Percentiles rank a stretch among this genome's conserved stretches.
phyloP scores from a whole-genome alignment of 1,140 invertebrate species.

The Lepidurus couesii region DNA sequence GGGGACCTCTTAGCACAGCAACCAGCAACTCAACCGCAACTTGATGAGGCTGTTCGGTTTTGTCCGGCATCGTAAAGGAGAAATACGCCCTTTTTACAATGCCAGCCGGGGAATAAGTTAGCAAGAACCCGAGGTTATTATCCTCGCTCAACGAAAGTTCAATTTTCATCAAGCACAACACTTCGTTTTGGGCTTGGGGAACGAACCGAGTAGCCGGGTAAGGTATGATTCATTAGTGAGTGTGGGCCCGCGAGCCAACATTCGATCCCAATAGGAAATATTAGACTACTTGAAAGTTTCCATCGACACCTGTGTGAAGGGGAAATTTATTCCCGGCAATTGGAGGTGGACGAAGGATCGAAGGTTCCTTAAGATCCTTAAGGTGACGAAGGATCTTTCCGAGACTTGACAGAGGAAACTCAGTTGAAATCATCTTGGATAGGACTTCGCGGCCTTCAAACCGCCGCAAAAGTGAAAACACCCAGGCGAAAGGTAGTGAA shows the following conservation, averaged over 20 bases:
- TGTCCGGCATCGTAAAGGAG: neutral
- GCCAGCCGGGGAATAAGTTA: neutral
- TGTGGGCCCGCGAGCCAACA: neutral
- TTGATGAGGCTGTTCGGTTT: neutral
- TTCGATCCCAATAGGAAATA: neutral
- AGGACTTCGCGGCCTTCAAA: slow-evolving; percentile 9
- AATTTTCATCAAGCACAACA: neutral
- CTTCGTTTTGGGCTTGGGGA: neutral
- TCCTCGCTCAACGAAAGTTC: neutral
- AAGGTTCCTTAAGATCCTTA: no score
- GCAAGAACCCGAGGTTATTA: slow-evolving; percentile 3
- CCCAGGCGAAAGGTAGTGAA: neutral
- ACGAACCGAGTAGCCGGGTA: neutral
- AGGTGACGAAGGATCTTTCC: neutral
- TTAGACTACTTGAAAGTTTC: neutral
- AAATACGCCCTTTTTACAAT: neutral
- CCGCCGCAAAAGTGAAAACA: neutral
- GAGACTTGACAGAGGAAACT: neutral
- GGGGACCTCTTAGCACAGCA: neutral
- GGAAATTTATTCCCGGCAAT: no score
- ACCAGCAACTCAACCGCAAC: neutral
- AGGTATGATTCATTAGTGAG: neutral
- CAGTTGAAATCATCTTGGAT: neutral
- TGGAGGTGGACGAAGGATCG: no score
- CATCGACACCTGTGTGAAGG: neutral